Evolutionary conservation across 1,140 invertebrate genomes (phyloP), one percentile per base, ranked within the genome.

Genomic region (Microplitis demolitor): DNA sequence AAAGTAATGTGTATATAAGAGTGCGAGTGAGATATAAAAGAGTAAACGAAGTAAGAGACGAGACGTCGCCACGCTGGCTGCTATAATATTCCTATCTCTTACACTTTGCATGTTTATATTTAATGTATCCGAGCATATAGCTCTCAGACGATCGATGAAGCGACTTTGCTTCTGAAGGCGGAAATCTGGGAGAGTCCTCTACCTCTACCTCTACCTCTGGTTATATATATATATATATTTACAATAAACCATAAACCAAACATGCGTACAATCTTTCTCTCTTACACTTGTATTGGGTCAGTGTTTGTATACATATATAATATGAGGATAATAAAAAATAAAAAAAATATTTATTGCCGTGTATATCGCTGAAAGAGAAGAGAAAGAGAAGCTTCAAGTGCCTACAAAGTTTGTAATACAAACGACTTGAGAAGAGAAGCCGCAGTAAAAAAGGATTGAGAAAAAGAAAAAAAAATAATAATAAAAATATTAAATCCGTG

Each of bases 391-490:
- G 58, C 66, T 39, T 67, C 60, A 54, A 53, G 61, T 67, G 69
- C 66, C 66, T 71, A 72, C 74, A 75, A 75, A 75, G 74, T 75
- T 75, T 75, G 70, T 75, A 72, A 54, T 75, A 75, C 74, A 75
- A 75, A 75, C 70, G 70, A 75, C 13, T 54, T 61, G 62, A 58
- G 66, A 60, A 9, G 50, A 34, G 53, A 53, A 67, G 58, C 66
- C 58, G 66, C 56, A 67, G 24, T 24, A 24, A 24, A 24, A 24
- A 24, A 24, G 24, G 24, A 24, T 24, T 24, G 24, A 24, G 24
- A 2, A 24, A 2, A 24, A 24, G 2, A 24, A 24, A 34, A 68
- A 58, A 63, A 61, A n/a, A 50, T 24, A 33, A 51, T 50, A 33
- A 39, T 56, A 56, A 39, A 71, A 58, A 16, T 68, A 45, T 24